Conservation (phyloP, 2,888 invertebrate genomes). For the Schrankia costaestrigalis region DNA sequence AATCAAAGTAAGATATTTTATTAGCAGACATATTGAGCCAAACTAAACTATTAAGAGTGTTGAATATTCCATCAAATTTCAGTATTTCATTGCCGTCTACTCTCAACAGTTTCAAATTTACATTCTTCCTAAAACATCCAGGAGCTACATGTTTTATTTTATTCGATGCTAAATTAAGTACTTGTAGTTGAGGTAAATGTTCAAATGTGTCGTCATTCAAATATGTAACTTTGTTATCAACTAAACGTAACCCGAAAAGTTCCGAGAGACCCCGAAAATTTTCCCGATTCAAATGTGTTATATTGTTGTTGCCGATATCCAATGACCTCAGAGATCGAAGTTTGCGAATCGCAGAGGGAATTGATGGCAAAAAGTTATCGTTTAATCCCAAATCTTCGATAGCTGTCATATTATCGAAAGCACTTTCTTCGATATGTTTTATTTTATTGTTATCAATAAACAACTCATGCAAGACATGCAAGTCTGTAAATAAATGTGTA, state of each 20-base stretch:
- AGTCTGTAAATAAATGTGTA: constrained; percentile 84
- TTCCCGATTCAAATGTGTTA: constrained; percentile 85
- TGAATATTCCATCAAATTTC: constrained; percentile 84
- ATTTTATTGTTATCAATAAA: constrained; percentile 88
- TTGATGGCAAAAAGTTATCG: constrained; percentile 84
- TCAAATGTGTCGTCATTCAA: constrained; percentile 88
- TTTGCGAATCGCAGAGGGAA: constrained; percentile 85
- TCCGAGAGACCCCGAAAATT: constrained; percentile 87
- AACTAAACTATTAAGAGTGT: constrained; percentile 84
- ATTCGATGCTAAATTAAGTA: constrained; percentile 90
- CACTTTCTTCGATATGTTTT: constrained; percentile 83
- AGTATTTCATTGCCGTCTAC: constrained; percentile 91
- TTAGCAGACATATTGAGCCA: constrained; percentile 92
- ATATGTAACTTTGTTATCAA: constrained; percentile 89
- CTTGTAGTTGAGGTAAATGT: constrained; percentile 86
- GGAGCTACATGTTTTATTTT: constrained; percentile 86
- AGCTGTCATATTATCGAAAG: constrained; percentile 88
- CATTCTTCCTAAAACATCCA: constrained; percentile 86
- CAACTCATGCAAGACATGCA: constrained; percentile 86
- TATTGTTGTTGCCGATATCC: constrained; percentile 90
- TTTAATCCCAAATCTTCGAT: constrained; percentile 87
- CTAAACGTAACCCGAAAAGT: constrained; percentile 87
- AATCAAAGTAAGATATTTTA: constrained; percentile 87
- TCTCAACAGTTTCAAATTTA: constrained; percentile 85
- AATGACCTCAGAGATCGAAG: constrained; percentile 86